phyloP scores from a whole-genome alignment of 30 jellyfish, hydroid and myxozoan species.

The Clytia hemisphaerica region DNA sequence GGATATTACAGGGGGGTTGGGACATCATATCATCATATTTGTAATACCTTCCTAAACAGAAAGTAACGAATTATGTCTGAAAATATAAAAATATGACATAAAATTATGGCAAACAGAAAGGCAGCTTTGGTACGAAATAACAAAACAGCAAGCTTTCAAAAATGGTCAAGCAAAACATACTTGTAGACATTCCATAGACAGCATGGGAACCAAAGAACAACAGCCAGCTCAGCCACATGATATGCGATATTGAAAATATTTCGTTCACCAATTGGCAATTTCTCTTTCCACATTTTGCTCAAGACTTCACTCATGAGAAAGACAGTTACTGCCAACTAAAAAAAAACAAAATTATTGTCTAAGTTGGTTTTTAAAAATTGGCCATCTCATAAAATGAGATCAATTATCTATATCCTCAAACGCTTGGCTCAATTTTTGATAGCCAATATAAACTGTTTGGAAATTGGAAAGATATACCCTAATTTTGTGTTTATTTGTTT shows the following conservation, averaged over 20 bases:
- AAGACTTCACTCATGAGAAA: slow-evolving; percentile 70
- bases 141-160: no score
- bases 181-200: slow-evolving; percentile 85
- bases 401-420: no score
- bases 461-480: no score
- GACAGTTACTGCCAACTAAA: slow-evolving; percentile 73
- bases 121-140: no score
- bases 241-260: slow-evolving; percentile 61
- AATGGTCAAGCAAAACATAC: no score
- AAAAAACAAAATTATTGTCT: background rate
- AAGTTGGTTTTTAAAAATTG: no score
- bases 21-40: background rate
- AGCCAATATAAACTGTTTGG: no score
- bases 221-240: slow-evolving; percentile 77
- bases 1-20: background rate
- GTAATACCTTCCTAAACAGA: background rate
- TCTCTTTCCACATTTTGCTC: slow-evolving; percentile 68
- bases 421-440: background rate
- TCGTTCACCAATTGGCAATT: slow-evolving; percentile 57
- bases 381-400: no score
- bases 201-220: slow-evolving; percentile 94
- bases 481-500: no score
- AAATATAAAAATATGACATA: no score
- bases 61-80: no score
- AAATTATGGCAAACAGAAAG: no score